Conservation (phyloP, 2,113 vertebrate species). For the Prolemur simus region DNA sequence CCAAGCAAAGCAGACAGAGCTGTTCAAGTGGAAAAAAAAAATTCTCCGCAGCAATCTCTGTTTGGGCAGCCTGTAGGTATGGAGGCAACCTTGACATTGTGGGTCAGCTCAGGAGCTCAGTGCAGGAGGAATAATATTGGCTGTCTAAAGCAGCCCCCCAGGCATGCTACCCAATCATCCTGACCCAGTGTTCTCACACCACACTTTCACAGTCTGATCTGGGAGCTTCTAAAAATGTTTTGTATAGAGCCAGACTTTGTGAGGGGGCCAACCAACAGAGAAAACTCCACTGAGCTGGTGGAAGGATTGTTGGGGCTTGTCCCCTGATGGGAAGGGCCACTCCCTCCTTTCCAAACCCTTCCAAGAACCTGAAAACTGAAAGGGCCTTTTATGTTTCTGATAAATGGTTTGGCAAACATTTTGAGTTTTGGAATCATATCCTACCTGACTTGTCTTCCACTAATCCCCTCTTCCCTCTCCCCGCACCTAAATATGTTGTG, state of each 20-base stretch:
- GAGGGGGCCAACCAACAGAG: slow-evolving; percentile 47
- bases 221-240: slow-evolving; percentile 40
- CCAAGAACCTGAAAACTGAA: slow-evolving; percentile 72
- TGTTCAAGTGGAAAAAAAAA: not conserved
- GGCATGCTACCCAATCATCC: not conserved
- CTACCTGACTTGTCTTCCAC: slow-evolving; percentile 67
- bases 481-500: slow-evolving; percentile 57
- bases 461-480: slow-evolving; percentile 12
- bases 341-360: slow-evolving; percentile 64
- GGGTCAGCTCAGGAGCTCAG: not conserved
- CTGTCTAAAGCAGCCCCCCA: not conserved
- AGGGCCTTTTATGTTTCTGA: slow-evolving; percentile 76
- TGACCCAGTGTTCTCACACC: not conserved
- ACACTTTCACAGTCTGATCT: not conserved
- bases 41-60: not conserved
- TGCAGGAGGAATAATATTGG: not conserved
- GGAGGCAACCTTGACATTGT: slow-evolving; percentile 4
- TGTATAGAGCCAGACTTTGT: slow-evolving; percentile 43
- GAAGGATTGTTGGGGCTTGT: slow-evolving; percentile 70
- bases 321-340: slow-evolving; percentile 60
- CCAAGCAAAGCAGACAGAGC: not conserved
- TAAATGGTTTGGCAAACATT: slow-evolving; percentile 71
- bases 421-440: slow-evolving; percentile 56
- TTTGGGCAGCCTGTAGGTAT: not conserved
- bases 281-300: slow-evolving; percentile 37